Percentiles rank a stretch among this genome's conserved stretches.
Evolutionary conservation across 2,797 vertebrate species (phyloP).

Genomic region (Champsocephalus esox): DNA sequence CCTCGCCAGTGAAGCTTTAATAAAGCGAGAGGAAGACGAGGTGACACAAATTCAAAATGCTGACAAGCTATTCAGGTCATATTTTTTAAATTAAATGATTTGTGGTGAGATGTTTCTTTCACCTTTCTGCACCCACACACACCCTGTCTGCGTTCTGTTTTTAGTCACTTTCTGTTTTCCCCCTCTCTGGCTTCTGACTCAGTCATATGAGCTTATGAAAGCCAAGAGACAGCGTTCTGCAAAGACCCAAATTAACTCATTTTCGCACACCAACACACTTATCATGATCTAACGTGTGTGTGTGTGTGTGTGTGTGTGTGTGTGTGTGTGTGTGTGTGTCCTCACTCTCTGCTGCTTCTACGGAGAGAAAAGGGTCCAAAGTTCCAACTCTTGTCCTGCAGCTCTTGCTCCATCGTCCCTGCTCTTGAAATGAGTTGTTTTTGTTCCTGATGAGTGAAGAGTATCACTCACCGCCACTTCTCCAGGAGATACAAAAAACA

Average conservation of each 20-base stretch:
- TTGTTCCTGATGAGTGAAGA: conserved; percentile 56
- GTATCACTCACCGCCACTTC: conserved; percentile 47
- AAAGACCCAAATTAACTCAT: conserved; percentile 48
- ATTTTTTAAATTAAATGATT: conserved; percentile 23
- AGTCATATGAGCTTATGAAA: conserved; percentile 59
- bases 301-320: conserved; percentile 19
- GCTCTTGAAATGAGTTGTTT: conserved; percentile 67
- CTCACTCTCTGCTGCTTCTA: conserved; percentile 13
- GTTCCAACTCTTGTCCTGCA: conserved; percentile 51
- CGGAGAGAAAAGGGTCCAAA: conserved; percentile 15
- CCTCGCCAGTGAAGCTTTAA: not conserved
- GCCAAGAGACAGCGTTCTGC: conserved; percentile 43
- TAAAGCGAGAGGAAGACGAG: not conserved
- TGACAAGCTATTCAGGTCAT: not conserved
- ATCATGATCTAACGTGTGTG: not conserved
- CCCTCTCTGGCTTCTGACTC: conserved; percentile 23
- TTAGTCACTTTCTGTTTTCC: not conserved
- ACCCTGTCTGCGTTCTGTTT: conserved; percentile 14
- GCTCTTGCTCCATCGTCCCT: conserved; percentile 50
- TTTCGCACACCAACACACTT: conserved; percentile 48
- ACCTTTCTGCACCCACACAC: not conserved
- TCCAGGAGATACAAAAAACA: conserved; percentile 8
- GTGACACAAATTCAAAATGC: not conserved
- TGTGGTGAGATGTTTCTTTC: conserved; percentile 18
- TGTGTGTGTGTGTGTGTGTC: conserved; percentile 27